Conservation (phyloP, 2,888 invertebrate genomes). For the Leptinotarsa peninsularis region DNA sequence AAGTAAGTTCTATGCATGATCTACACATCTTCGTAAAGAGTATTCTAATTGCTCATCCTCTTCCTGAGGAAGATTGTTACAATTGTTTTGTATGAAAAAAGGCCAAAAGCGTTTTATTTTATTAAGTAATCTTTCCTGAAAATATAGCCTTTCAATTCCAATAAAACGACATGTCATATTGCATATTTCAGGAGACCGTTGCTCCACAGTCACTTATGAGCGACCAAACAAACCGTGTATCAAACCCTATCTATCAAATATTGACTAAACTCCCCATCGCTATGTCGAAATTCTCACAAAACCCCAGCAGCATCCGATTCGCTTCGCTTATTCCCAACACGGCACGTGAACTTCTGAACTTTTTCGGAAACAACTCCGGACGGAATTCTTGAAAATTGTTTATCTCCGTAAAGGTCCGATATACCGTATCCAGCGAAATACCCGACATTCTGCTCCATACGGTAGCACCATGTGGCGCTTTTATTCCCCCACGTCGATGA, state of each 20-base stretch:
- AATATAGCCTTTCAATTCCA: too few species aligned
- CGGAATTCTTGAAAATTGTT: conserved; percentile 9
- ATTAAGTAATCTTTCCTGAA: too few species aligned
- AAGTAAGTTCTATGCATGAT: too few species aligned
- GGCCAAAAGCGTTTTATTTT: too few species aligned
- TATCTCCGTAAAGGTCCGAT: conserved; percentile 7
- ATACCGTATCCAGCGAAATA: conserved; percentile 14
- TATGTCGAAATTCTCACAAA: neutral
- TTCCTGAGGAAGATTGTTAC: too few species aligned
- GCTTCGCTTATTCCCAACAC: neutral
- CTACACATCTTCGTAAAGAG: too few species aligned
- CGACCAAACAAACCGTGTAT: too few species aligned
- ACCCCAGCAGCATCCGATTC: neutral
- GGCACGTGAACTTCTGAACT: conserved; percentile 7
- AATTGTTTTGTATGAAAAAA: too few species aligned
- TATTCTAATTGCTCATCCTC: too few species aligned
- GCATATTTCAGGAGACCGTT: too few species aligned
- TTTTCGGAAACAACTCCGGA: neutral
- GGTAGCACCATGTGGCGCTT: conserved; percentile 40
- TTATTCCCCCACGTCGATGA: conserved; percentile 32
- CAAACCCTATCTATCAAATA: conserved; percentile 1
- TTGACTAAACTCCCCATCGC: neutral
- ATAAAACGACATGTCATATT: too few species aligned
- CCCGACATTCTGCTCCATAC: conserved; percentile 27
- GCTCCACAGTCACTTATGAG: too few species aligned